These are phyloP conservation scores for Tachypleus tridentatus DNA, from an alignment of 1,140 invertebrate species.

Conservation along the genomic window DNA sequence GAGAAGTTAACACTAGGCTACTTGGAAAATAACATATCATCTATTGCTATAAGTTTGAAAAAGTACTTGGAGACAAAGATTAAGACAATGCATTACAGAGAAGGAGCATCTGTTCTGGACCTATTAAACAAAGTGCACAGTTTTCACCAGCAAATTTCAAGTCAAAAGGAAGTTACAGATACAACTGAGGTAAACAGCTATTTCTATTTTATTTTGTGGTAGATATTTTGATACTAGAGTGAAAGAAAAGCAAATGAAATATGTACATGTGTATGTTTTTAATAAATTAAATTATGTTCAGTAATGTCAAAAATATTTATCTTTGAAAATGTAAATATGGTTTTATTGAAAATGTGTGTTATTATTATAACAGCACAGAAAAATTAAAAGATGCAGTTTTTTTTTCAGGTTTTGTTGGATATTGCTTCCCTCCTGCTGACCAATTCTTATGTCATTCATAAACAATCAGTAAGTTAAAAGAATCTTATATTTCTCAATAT, in stretches of 20 bases:
- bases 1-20: conserved; percentile 19
- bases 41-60: conserved; percentile 12
- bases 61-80: conserved; percentile 13
- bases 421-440: conserved; percentile 17
- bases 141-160: conserved; percentile 7
- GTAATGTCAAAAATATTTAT: too few relatives aligned
- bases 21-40: conserved; percentile 11
- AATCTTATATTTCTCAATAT: too few relatives aligned
- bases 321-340: too few relatives aligned
- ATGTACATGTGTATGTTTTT: too few relatives aligned
- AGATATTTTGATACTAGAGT: too few relatives aligned
- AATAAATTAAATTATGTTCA: too few relatives aligned
- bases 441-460: conserved; percentile 16
- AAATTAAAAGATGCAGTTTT: background rate
- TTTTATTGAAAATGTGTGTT: too few relatives aligned
- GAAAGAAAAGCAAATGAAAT: too few relatives aligned
- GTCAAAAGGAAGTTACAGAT: too few relatives aligned
- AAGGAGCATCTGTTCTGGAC: conserved; percentile 17
- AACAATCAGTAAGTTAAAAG: conserved; percentile 18
- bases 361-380: background rate
- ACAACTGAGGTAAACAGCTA: too few relatives aligned
- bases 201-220: too few relatives aligned
- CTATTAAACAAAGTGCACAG: conserved; percentile 14
- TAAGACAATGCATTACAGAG: conserved; percentile 14
- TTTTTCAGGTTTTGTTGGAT: conserved; percentile 17